A percentile compares a stretch with the other conserved stretches of the same genome.
Evolutionary conservation across 1,140 invertebrate genomes (phyloP).

Genomic region (Drosophila dunni): DNA sequence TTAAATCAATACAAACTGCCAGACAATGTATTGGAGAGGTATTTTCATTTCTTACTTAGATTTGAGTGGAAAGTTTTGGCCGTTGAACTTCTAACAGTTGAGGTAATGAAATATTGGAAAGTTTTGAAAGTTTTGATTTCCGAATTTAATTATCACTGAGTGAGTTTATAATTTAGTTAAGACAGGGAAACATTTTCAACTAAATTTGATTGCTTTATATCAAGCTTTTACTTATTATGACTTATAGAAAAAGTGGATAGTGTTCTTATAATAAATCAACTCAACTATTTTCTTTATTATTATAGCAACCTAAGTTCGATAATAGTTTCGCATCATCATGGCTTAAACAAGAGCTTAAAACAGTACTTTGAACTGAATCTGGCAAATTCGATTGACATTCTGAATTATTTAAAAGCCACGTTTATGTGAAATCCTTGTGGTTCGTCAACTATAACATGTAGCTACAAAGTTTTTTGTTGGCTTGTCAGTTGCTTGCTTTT

Average conservation of each 20-base stretch:
- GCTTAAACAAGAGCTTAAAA: not conserved
- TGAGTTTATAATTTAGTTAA: too few species aligned
- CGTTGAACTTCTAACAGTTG: too few species aligned
- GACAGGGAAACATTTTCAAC: too few species aligned
- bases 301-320: too few species aligned
- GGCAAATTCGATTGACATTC: not conserved
- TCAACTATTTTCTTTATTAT: too few species aligned
- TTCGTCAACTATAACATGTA: constrained; percentile 30
- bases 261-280: too few species aligned
- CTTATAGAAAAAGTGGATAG: too few species aligned
- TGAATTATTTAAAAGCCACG: not conserved
- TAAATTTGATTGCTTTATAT: too few species aligned
- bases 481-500: constrained; percentile 19
- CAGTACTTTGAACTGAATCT: not conserved
- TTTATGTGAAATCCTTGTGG: constrained; percentile 4
- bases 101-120: too few species aligned
- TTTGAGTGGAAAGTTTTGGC: too few species aligned
- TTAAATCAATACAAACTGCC: constrained; percentile 16
- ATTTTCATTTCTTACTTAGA: not conserved
- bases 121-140: not conserved
- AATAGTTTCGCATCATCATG: not conserved
- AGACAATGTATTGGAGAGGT: not conserved
- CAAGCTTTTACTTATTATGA: too few species aligned
- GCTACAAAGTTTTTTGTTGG: constrained; percentile 23
- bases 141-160: not conserved